Percentiles rank a stretch among this genome's conserved stretches.
These are phyloP conservation scores for Capitulum mitella DNA, from an alignment of 2,888 invertebrate genomes.

Conservation along the genomic window DNA sequence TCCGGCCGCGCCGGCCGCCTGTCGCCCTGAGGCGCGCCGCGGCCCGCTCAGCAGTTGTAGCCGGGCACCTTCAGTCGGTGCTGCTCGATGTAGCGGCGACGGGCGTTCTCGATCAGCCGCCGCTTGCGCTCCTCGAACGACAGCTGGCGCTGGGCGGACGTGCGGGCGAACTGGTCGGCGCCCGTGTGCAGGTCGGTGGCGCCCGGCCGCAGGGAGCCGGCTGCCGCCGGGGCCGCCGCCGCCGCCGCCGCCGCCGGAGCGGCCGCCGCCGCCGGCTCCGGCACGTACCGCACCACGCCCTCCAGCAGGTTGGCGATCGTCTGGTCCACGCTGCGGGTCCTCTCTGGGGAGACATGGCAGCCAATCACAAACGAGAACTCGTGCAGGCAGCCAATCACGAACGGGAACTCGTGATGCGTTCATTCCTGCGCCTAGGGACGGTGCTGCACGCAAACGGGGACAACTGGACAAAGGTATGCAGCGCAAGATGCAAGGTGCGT, in stretches of 20 bases:
- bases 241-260: neutral
- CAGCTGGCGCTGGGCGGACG: conserved; percentile 54
- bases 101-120: conserved; percentile 66
- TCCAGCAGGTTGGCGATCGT: conserved; percentile 75
- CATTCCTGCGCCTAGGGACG: no score
- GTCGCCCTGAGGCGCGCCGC: no score
- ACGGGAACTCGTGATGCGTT: no score
- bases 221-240: neutral
- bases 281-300: conserved; percentile 51
- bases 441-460: no score
- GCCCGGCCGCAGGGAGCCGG: neutral
- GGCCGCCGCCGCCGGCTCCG: conserved; percentile 48
- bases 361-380: no score
- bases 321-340: conserved; percentile 65
- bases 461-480: no score
- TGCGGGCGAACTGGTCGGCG: conserved; percentile 45
- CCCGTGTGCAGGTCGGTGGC: conserved; percentile 40
- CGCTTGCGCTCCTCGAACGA: conserved; percentile 72
- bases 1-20: no score
- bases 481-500: no score
- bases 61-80: conserved; percentile 30
- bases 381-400: no score
- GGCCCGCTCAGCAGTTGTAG: conserved; percentile 21
- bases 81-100: conserved; percentile 48
- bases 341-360: conserved; percentile 53